Conservation (phyloP, 2,888 invertebrate species). For the Hirudinaria manillensis region DNA sequence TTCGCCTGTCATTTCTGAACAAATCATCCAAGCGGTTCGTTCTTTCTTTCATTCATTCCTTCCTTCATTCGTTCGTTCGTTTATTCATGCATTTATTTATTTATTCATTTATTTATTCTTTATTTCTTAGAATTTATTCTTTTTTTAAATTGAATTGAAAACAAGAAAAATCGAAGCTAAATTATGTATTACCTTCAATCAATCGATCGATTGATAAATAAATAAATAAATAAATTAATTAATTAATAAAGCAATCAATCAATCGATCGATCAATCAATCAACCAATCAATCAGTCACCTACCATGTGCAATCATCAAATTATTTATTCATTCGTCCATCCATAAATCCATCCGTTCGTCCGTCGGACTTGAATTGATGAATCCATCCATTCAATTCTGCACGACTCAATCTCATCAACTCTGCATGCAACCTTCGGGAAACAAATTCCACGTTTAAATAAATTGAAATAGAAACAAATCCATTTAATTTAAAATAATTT, state of each 20-base stretch:
- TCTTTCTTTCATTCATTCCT: neutral
- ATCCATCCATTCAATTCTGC: neutral
- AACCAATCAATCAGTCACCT: neutral
- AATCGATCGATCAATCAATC: neutral
- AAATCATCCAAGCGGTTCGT: neutral
- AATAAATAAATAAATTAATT: slow-evolving; percentile 4
- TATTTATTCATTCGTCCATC: no score
- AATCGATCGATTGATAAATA: neutral
- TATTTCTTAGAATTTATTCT: no score
- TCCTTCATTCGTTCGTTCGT: slow-evolving; percentile 5
- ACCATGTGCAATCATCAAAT: no score
- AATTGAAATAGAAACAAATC: no score
- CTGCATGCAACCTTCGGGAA: no score
- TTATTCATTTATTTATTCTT: no score
- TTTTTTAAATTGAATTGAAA: neutral
- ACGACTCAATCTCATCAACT: no score
- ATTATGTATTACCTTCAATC: neutral
- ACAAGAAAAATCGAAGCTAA: neutral
- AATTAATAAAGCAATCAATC: slow-evolving; percentile 16
- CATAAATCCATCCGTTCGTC: neutral
- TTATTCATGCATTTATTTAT: neutral
- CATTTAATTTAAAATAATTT: no score
- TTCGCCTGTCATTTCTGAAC: slow-evolving; percentile 14
- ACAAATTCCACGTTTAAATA: no score
- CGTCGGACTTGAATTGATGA: neutral